Evolutionary conservation across 2,888 invertebrate genomes (phyloP).

Genomic region (Timema podura): DNA sequence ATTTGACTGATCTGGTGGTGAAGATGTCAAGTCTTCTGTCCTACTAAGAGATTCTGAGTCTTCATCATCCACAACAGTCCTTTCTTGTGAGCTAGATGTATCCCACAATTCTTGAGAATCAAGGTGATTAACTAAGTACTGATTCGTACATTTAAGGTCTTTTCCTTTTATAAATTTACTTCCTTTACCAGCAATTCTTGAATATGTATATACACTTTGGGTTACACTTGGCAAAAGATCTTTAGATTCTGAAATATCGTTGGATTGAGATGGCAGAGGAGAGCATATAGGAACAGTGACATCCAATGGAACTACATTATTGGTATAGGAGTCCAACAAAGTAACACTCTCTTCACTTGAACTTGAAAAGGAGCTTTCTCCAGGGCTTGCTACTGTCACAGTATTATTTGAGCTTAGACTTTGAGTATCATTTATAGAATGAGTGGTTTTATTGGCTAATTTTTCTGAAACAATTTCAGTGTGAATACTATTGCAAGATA

Average conservation of each 20-base stretch:
- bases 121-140: constrained; percentile 27
- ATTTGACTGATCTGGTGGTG: constrained; percentile 15
- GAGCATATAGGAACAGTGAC: constrained; percentile 35
- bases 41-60: constrained; percentile 24
- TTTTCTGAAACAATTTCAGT: too few species aligned
- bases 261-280: constrained; percentile 39
- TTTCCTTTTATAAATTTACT: too few species aligned
- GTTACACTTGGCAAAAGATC: constrained; percentile 24
- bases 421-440: neutral
- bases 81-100: constrained; percentile 29
- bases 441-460: neutral
- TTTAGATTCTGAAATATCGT: constrained; percentile 16
- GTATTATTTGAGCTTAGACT: neutral
- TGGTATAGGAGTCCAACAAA: constrained; percentile 30
- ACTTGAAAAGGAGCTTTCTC: constrained; percentile 40
- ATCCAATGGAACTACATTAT: constrained; percentile 19
- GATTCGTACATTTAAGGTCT: constrained; percentile 23
- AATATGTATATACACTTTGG: too few species aligned
- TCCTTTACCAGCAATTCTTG: too few species aligned
- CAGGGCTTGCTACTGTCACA: constrained; percentile 30
- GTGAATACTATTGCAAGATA: too few species aligned
- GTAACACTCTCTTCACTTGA: constrained; percentile 43
- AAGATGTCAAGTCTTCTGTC: constrained; percentile 15
- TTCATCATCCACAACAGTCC: constrained; percentile 27
- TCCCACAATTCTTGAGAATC: constrained; percentile 31